Conservation (phyloP, 2,113 vertebrate species). For the Bos indicus region DNA sequence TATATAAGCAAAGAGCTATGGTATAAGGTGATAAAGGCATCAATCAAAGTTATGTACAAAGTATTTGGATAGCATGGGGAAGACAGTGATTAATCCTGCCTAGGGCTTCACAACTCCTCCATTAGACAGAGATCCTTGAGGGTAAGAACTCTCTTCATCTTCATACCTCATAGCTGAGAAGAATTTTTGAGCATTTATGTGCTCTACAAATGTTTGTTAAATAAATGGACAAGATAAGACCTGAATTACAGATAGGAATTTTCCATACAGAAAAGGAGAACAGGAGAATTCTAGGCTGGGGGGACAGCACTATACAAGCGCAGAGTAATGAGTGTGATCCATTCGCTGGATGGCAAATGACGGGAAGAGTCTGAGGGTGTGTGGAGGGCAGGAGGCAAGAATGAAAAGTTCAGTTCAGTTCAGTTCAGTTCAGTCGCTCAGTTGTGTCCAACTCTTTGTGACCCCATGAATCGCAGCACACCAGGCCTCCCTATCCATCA, state of each 20-base stretch:
- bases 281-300: not conserved
- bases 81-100: not conserved
- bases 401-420: not conserved
- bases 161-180: not conserved
- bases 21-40: not conserved
- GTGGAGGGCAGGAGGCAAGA: not conserved
- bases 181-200: not conserved
- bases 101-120: not conserved
- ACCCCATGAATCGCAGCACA: too few relatives aligned
- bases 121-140: not conserved
- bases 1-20: not conserved
- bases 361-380: not conserved
- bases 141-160: not conserved
- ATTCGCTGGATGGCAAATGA: not conserved
- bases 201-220: not conserved
- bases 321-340: not conserved
- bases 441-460: too few relatives aligned
- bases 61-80: not conserved
- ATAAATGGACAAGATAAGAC: not conserved
- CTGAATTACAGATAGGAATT: not conserved
- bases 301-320: not conserved
- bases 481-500: too few relatives aligned
- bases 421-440: too few relatives aligned
- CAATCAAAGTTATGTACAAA: not conserved
- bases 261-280: not conserved